Conservation (phyloP, 2,113 vertebrate genomes). For the Malurus alboscapulatus region DNA sequence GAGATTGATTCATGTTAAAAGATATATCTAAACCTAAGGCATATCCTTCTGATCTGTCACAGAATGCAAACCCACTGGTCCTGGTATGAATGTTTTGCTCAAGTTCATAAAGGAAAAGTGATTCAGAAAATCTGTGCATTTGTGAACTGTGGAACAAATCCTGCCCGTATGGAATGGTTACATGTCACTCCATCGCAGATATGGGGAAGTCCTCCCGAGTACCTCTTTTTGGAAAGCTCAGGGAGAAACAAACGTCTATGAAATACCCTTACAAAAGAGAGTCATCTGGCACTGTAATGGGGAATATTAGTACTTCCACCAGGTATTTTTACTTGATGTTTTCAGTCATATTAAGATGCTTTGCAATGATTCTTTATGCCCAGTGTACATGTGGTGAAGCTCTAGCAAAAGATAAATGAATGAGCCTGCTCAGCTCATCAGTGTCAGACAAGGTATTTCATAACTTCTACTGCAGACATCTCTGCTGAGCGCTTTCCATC, state of each 20-base stretch:
- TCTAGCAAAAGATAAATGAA: neutral
- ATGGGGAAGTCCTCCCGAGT: neutral
- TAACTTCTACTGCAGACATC: neutral
- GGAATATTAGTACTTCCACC: neutral
- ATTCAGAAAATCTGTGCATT: neutral
- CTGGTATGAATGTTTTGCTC: neutral
- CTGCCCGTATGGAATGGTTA: neutral
- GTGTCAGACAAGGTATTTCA: neutral
- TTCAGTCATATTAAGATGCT: neutral
- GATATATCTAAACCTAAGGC: conserved; percentile 25
- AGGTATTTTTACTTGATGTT: neutral
- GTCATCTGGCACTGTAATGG: neutral
- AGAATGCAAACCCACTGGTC: neutral
- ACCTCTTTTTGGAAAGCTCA: neutral
- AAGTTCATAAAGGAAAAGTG: neutral
- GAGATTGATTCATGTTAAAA: conserved; percentile 4
- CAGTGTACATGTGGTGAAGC: neutral
- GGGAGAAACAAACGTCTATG: neutral
- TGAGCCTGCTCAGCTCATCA: neutral
- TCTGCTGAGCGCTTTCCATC: neutral
- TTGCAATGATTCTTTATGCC: neutral
- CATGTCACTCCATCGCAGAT: neutral
- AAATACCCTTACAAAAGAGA: neutral
- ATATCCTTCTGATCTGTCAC: neutral
- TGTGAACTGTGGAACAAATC: neutral